Percentiles rank a stretch among this genome's conserved stretches.
Evolutionary conservation across 2,888 invertebrate genomes (phyloP).

Genomic region (Conistra vaccinii): DNA sequence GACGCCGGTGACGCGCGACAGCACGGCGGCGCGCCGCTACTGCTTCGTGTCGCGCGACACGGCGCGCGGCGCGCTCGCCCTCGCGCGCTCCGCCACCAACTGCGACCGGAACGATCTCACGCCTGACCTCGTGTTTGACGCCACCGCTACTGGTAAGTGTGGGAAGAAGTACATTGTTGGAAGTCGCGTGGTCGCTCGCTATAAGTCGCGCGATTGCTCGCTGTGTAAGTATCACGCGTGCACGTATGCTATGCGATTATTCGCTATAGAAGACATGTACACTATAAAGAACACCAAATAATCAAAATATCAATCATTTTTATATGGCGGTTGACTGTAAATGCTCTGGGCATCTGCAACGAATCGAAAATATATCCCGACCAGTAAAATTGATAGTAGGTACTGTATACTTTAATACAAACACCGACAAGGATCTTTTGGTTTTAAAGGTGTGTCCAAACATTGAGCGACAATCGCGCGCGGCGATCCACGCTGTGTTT

Average conservation of each 20-base stretch:
- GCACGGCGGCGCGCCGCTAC: slow-evolving; percentile 93
- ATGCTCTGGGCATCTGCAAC: neutral
- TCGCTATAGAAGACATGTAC: neutral
- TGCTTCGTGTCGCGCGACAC: slow-evolving; percentile 95
- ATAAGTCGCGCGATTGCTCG: neutral
- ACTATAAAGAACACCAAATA: neutral
- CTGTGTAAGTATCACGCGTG: neutral
- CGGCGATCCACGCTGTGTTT: too few species aligned
- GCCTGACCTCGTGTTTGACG: slow-evolving; percentile 92
- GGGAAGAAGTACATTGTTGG: neutral
- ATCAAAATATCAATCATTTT: too few species aligned
- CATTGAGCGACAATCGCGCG: too few species aligned
- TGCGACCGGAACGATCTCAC: slow-evolving; percentile 90
- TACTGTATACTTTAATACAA: too few species aligned
- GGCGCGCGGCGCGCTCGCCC: slow-evolving; percentile 88
- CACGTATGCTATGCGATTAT: too few species aligned
- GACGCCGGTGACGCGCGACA: slow-evolving; percentile 93
- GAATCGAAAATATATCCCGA: neutral
- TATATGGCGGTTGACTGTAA: neutral
- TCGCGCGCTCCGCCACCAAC: slow-evolving; percentile 92
- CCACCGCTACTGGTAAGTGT: slow-evolving; percentile 92
- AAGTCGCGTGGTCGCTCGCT: neutral
- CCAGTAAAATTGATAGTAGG: neutral
- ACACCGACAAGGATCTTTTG: neutral
- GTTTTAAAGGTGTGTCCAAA: too few species aligned